Evolutionary conservation across 1,140 invertebrate genomes (phyloP), one percentile per base, ranked within the genome.

Genomic region (Formica exsecta): DNA sequence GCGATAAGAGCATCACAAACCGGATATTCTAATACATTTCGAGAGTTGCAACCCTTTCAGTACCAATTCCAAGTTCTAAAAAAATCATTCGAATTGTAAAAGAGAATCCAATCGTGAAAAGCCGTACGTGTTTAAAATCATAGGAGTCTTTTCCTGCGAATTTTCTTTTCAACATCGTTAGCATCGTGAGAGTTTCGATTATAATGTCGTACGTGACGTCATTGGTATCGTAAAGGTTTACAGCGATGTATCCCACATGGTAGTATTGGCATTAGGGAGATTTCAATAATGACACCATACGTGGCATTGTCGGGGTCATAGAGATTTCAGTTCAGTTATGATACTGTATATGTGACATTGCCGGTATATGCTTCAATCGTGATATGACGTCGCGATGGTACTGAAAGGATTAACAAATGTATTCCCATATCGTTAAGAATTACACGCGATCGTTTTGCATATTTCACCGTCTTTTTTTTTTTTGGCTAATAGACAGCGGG

Each of bases 201-300:
- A 9, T 68, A 22, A 68, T n/a, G 29, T 32, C 29, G 4, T 68
- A 51, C 9, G 29, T 38, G 32, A 66, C 38, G 19, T 16, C 36
- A 32, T 71, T 22, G 38, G 8, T 59, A 74, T 74, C 51, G 25
- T 36, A 36, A 83, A 83, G 25, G 38, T 62, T 73, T 44, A 13
- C 9, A 44, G 41, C 9, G 41, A 44, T 44, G 61, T 81, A 38
- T 48, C 32, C 25, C 16, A 22, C n/a, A 61, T 7, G 25, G 19
- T 29, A 16, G 11, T n/a, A 54, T 29, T 4, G 32, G 7, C 62
- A 36, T 59, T 59, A 61, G 22, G 44, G 54, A 44, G 54, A 38
- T 36, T 83, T 83, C 68, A 57, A 44, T 83, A 83, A 83, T 83
- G 79, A 83, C 38, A n/a, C 68, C 36, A 48, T 25, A 61, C 41